phyloP scores from a whole-genome alignment of 2,113 vertebrate species.

The Bubo scandiacus region DNA sequence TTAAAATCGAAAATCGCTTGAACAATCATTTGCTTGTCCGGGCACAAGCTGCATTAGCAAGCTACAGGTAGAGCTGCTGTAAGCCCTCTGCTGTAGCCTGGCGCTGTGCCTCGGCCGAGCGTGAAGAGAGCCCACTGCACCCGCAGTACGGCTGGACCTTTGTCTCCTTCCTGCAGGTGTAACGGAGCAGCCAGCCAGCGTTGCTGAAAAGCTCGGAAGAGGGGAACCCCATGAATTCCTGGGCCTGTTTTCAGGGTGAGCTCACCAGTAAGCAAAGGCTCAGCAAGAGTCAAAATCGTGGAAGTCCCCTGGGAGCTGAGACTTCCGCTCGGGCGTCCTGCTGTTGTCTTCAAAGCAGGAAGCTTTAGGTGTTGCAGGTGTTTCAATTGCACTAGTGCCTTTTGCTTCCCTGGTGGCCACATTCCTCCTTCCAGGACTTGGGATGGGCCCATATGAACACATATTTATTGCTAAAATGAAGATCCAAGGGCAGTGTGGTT shows the following conservation, averaged over 20 bases:
- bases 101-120: neutral
- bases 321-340: neutral
- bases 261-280: neutral
- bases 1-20: slow-evolving; percentile 26
- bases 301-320: neutral
- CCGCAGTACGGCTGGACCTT: neutral
- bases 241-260: neutral
- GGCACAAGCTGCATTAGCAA: neutral
- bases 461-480: neutral
- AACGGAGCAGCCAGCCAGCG: neutral
- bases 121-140: neutral
- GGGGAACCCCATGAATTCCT: neutral
- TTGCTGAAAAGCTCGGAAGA: neutral
- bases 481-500: neutral
- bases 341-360: neutral
- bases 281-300: neutral
- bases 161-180: neutral
- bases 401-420: neutral
- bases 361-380: neutral
- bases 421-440: neutral
- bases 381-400: neutral
- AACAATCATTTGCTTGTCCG: neutral
- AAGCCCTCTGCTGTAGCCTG: neutral
- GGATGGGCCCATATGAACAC: rapidly evolving
- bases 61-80: neutral